Conservation (phyloP, 2,113 vertebrate genomes). For the Ciconia stormi region DNA sequence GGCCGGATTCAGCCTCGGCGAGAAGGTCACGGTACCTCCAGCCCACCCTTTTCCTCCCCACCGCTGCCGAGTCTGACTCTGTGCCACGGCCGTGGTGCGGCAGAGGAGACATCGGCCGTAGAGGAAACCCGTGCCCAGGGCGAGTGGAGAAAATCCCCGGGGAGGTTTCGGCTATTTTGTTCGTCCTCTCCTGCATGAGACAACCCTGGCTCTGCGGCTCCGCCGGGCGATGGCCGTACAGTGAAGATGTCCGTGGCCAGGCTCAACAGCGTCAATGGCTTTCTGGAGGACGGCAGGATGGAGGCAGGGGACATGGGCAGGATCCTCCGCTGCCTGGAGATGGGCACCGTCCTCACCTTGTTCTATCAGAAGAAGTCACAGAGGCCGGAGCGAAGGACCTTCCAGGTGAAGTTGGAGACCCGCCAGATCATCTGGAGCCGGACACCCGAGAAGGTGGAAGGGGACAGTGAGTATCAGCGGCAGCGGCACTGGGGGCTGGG, state of each 20-base stretch:
- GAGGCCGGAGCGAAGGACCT: conserved; percentile 83
- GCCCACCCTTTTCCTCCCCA: background rate
- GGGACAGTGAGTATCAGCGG: conserved; percentile 74
- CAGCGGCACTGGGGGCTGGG: fast-evolving
- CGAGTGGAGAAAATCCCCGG: background rate
- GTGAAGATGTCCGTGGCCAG: conserved; percentile 82
- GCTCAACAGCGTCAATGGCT: conserved; percentile 80
- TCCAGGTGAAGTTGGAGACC: conserved; percentile 81
- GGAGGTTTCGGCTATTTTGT: background rate
- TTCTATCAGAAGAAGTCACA: conserved; percentile 90
- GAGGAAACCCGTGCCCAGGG: background rate
- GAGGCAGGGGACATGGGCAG: conserved; percentile 73
- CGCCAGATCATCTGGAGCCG: conserved; percentile 83
- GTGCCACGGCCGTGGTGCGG: background rate
- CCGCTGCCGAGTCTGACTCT: background rate
- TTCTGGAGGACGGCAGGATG: conserved; percentile 72
- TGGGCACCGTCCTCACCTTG: conserved; percentile 82
- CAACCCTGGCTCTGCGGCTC: background rate
- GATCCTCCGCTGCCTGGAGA: conserved; percentile 81
- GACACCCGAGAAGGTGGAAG: conserved; percentile 82
- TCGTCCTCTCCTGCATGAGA: conserved; percentile 41
- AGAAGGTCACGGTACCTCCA: conserved; percentile 12
- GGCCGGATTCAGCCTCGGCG: background rate
- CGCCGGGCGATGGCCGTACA: conserved; percentile 53
- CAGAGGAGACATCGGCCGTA: background rate